Conservation (phyloP, 2,797 vertebrate genomes). For the Acipenser ruthenus region DNA sequence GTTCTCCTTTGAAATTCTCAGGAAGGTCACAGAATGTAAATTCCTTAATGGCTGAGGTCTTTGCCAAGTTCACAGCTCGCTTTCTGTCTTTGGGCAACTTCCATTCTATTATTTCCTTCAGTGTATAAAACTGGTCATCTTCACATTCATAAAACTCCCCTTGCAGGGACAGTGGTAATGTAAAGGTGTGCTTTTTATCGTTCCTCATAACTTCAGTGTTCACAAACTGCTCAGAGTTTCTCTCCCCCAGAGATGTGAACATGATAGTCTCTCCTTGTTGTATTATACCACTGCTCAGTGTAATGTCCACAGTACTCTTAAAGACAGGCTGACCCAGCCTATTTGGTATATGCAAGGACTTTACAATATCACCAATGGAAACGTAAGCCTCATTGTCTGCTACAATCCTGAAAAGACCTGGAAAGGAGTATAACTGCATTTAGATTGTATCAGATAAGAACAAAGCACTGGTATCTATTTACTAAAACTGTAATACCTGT, state of each 20-base stretch:
- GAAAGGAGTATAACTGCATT: not conserved
- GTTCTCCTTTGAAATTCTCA: constrained; percentile 46
- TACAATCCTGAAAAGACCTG: constrained; percentile 69
- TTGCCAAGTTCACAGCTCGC: constrained; percentile 52
- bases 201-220: constrained; percentile 49
- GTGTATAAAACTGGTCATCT: constrained; percentile 68
- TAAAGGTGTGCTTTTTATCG: constrained; percentile 43
- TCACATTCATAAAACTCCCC: constrained; percentile 69
- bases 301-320: constrained; percentile 44
- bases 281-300: constrained; percentile 43
- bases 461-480: too few relatives aligned
- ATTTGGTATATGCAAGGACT: constrained; percentile 49
- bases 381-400: constrained; percentile 61
- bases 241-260: constrained; percentile 48
- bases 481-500: too few relatives aligned
- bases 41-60: constrained; percentile 36
- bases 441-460: too few relatives aligned
- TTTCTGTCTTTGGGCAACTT: constrained; percentile 64
- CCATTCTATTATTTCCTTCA: constrained; percentile 69
- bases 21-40: constrained; percentile 41
- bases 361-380: constrained; percentile 58
- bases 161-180: constrained; percentile 52
- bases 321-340: constrained; percentile 56
- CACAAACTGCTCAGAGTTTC: constrained; percentile 34
- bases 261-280: constrained; percentile 49